phyloP scores from a whole-genome alignment of 2,888 invertebrate species.

The Lydus trimaculatus region DNA sequence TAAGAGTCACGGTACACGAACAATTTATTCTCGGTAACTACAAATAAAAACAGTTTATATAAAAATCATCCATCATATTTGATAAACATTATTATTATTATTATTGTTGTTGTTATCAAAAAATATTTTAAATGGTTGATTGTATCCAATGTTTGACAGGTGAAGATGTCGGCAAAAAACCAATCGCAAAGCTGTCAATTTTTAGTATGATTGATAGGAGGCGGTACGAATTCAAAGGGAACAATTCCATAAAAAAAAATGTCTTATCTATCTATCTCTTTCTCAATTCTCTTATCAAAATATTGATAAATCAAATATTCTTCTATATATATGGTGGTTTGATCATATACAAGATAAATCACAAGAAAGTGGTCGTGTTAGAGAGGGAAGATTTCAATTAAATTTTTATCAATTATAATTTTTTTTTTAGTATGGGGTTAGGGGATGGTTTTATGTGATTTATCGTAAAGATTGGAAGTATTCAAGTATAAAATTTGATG shows the following conservation, averaged over 20 bases:
- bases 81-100: not conserved
- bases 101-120: not conserved
- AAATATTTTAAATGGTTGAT: slow-evolving; percentile 23
- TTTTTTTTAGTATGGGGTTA: no score
- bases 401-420: not conserved
- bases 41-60: not conserved
- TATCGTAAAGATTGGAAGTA: not conserved
- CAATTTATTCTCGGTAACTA: no score
- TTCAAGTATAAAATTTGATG: slow-evolving; percentile 12
- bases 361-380: not conserved
- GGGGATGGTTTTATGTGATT: no score
- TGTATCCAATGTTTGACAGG: slow-evolving; percentile 48
- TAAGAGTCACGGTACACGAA: no score
- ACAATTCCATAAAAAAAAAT: not conserved
- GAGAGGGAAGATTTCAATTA: not conserved
- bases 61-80: not conserved
- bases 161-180: slow-evolving; percentile 56
- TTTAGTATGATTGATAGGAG: slow-evolving; percentile 53
- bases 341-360: no score
- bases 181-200: slow-evolving; percentile 54
- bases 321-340: not conserved
- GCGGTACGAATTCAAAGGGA: slow-evolving; percentile 42
- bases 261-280: not conserved
- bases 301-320: not conserved
- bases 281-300: not conserved